A percentile compares a stretch with the other conserved stretches of the same genome.
phyloP scores from a whole-genome alignment of 2,113 vertebrate genomes.

The Malaclemys terrapin region DNA sequence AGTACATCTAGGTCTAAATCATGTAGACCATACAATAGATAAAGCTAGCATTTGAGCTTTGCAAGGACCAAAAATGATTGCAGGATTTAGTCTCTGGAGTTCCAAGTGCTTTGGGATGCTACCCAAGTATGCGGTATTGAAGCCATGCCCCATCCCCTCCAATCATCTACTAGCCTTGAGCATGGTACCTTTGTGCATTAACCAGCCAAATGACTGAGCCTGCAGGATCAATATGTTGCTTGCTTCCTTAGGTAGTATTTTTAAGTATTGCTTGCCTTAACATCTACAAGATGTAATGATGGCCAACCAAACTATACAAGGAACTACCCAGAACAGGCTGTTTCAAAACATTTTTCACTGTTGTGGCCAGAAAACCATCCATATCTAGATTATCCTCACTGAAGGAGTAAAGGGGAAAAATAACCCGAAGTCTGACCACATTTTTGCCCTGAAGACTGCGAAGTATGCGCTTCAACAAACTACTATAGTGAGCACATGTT shows the following conservation, averaged over 20 bases:
- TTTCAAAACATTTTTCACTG: rapidly evolving
- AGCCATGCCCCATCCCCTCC: not conserved
- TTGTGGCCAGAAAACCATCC: not conserved
- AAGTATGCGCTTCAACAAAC: not conserved
- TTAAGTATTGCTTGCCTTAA: not conserved
- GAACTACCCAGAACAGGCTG: not conserved
- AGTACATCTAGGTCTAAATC: not conserved
- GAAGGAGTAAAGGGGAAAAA: not conserved
- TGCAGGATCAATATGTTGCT: not conserved
- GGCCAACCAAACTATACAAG: rapidly evolving
- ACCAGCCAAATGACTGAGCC: not conserved
- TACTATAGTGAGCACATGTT: not conserved
- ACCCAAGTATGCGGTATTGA: not conserved
- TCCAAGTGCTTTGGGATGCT: not conserved
- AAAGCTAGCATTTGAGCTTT: not conserved
- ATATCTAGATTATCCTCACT: rapidly evolving
- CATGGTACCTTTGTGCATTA: not conserved
- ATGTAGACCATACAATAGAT: not conserved
- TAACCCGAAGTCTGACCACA: not conserved
- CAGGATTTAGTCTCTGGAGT: not conserved
- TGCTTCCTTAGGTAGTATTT: not conserved
- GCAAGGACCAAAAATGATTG: too few species aligned
- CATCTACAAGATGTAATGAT: not conserved
- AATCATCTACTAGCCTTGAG: not conserved
- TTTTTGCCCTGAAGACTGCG: not conserved